These are phyloP conservation scores for Ahaetulla prasina DNA, from an alignment of 2,113 vertebrate genomes.

Conservation along the genomic window DNA sequence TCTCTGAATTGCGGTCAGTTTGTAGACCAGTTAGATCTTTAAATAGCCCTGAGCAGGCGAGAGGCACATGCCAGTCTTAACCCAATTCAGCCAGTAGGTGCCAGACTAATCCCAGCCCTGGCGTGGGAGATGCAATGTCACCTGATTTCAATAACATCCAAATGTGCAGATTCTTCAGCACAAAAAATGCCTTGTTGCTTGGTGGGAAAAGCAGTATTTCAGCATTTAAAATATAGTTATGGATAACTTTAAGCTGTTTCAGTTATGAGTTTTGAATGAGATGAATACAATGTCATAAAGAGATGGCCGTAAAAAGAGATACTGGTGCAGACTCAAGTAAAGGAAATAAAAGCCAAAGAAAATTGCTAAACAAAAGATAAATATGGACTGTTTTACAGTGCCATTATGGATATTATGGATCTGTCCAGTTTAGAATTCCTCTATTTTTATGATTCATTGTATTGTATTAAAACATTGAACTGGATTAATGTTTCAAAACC, in stretches of 20 bases:
- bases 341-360: not conserved
- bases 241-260: not conserved
- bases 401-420: not conserved
- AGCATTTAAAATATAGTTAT: not conserved
- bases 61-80: not conserved
- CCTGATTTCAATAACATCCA: not conserved
- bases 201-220: not conserved
- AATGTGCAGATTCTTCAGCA: not conserved
- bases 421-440: not conserved
- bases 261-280: not conserved
- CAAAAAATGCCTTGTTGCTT: not conserved
- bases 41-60: not conserved
- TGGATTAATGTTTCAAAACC: not conserved
- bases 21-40: not conserved
- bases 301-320: not conserved
- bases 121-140: not conserved
- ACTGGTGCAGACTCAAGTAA: not conserved
- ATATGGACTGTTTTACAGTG: not conserved
- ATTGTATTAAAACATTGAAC: not conserved
- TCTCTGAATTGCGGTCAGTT: not conserved
- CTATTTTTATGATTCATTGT: not conserved
- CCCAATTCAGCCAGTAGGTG: not conserved
- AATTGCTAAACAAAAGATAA: not conserved
- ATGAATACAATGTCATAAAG: not conserved
- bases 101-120: not conserved